These are phyloP conservation scores for Trichacis sp. DNA, from an alignment of 2,888 invertebrate genomes.

Conservation along the genomic window DNA sequence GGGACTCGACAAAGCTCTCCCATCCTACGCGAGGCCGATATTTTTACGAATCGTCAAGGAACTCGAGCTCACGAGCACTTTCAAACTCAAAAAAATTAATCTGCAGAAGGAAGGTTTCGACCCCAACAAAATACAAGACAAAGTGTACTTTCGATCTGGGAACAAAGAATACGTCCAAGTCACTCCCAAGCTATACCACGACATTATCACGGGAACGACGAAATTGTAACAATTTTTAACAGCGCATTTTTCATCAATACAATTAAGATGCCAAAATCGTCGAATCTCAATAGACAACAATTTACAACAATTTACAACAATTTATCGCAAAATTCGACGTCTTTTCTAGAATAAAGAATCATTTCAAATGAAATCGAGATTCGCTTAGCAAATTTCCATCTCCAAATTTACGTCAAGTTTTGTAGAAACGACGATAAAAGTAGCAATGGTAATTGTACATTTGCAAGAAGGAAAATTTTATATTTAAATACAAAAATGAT, in stretches of 20 bases:
- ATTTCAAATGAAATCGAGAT: background rate
- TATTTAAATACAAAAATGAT: background rate
- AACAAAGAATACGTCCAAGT: conserved; percentile 76
- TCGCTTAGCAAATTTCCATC: background rate
- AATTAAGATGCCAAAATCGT: background rate
- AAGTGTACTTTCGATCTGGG: conserved; percentile 70
- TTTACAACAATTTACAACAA: too few relatives aligned
- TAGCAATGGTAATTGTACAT: too few relatives aligned
- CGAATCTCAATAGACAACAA: background rate
- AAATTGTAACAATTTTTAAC: conserved; percentile 56
- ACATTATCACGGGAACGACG: conserved; percentile 69
- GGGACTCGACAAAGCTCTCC: conserved; percentile 70
- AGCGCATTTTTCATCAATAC: background rate
- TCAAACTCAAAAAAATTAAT: conserved; percentile 76
- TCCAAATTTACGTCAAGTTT: too few relatives aligned
- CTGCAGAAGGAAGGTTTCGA: conserved; percentile 76
- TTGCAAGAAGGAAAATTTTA: conserved; percentile 2
- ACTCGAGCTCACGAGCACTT: conserved; percentile 77
- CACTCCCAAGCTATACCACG: conserved; percentile 70
- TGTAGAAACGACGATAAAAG: too few relatives aligned
- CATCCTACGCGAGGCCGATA: conserved; percentile 75
- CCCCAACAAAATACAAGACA: conserved; percentile 70
- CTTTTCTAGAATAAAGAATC: too few relatives aligned
- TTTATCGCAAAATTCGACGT: too few relatives aligned
- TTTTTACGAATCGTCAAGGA: conserved; percentile 74